A percentile compares a stretch with the other conserved stretches of the same genome.
Evolutionary conservation across 2,888 invertebrate species (phyloP).

Genomic region (Tetranychus piercei): DNA sequence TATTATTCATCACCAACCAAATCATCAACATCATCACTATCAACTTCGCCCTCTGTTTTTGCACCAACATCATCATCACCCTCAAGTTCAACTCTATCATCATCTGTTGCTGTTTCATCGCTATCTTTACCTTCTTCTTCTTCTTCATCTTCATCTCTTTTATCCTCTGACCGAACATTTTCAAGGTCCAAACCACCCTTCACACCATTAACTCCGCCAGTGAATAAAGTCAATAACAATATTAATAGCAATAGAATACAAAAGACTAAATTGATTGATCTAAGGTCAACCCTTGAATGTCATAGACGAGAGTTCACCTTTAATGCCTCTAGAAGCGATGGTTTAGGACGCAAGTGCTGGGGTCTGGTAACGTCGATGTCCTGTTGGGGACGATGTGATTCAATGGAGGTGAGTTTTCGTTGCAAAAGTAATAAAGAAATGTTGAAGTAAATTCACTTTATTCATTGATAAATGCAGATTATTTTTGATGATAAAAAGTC

Average conservation of each 20-base stretch:
- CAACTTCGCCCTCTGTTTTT: too few species aligned
- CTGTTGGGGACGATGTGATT: slow-evolving; percentile 65
- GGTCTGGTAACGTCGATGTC: slow-evolving; percentile 53
- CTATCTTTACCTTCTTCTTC: background rate
- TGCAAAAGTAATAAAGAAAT: background rate
- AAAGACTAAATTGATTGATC: background rate
- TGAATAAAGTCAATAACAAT: background rate
- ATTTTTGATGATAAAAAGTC: too few species aligned
- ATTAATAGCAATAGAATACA: background rate
- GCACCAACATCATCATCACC: too few species aligned
- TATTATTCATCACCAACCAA: background rate
- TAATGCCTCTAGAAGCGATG: slow-evolving; percentile 35
- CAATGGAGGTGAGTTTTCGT: slow-evolving; percentile 47
- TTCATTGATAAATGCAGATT: too few species aligned
- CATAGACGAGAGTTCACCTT: slow-evolving; percentile 47
- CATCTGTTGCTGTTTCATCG: too few species aligned
- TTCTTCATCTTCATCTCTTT: background rate
- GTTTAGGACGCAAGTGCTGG: slow-evolving; percentile 51
- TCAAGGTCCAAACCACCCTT: too few species aligned
- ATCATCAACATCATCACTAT: too few species aligned
- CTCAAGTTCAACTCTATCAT: too few species aligned
- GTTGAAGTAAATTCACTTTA: too few species aligned
- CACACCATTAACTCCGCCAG: background rate
- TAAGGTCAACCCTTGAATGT: slow-evolving; percentile 34
- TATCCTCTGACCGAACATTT: background rate